phyloP scores from a whole-genome alignment of 2,113 vertebrate species.

The Silurus asotus region DNA sequence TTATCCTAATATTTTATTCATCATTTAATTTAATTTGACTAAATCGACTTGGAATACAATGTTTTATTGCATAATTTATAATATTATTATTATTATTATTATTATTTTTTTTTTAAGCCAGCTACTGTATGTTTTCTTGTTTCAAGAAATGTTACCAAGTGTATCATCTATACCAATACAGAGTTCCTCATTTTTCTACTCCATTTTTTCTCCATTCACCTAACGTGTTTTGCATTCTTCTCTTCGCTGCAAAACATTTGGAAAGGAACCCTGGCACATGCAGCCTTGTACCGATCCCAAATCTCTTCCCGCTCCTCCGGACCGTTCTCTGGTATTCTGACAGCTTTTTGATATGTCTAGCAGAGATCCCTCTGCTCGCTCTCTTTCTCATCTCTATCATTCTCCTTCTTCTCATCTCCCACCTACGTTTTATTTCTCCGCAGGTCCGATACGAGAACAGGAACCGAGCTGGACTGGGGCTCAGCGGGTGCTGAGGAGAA shows the following conservation, averaged over 20 bases:
- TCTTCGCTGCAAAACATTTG: not conserved
- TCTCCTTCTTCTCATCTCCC: not conserved
- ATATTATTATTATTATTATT: too few relatives aligned
- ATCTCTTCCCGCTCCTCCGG: not conserved
- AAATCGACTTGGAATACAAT: too few relatives aligned
- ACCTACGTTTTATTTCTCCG: not conserved
- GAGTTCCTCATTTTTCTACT: not conserved
- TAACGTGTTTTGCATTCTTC: not conserved
- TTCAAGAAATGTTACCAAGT: too few relatives aligned
- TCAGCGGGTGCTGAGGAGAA: conserved; percentile 2
- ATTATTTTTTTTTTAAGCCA: too few relatives aligned
- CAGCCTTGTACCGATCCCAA: not conserved
- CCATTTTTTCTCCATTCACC: not conserved
- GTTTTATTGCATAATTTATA: too few relatives aligned
- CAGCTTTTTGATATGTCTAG: not conserved
- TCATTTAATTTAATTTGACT: too few relatives aligned
- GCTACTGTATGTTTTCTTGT: too few relatives aligned
- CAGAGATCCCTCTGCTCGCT: not conserved
- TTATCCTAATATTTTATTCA: too few relatives aligned
- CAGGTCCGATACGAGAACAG: not conserved
- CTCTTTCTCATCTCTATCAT: not conserved
- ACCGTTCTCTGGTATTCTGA: not conserved
- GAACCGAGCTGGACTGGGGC: not conserved
- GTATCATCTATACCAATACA: too few relatives aligned
- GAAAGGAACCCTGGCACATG: not conserved